Evolutionary conservation across 1,140 invertebrate genomes (phyloP).

Genomic region (Metopolophium dirhodum): DNA sequence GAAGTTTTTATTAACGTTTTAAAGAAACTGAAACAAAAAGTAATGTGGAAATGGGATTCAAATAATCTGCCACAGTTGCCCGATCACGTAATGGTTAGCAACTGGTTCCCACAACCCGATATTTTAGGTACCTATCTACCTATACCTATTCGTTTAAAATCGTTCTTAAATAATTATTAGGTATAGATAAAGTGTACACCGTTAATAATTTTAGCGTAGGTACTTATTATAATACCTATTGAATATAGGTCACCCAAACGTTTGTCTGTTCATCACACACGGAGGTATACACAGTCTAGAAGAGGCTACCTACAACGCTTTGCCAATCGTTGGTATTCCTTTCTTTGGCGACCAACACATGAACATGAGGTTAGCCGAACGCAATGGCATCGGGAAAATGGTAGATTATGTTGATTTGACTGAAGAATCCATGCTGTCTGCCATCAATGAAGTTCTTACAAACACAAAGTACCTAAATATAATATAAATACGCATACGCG

Average conservation of each 20-base stretch:
- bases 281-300: constrained; percentile 65
- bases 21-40: constrained; percentile 23
- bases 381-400: constrained; percentile 62
- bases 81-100: constrained; percentile 28
- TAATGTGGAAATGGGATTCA: constrained; percentile 57
- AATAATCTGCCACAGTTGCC: constrained; percentile 7
- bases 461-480: constrained; percentile 17
- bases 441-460: constrained; percentile 21
- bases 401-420: constrained; percentile 3
- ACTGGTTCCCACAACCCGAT: constrained; percentile 54
- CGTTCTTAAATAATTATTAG: neutral
- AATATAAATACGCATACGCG: neutral
- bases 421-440: constrained; percentile 13
- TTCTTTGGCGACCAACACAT: constrained; percentile 71
- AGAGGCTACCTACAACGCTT: constrained; percentile 65
- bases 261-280: constrained; percentile 68
- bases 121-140: constrained; percentile 32
- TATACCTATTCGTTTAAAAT: neutral
- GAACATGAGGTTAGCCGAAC: constrained; percentile 63
- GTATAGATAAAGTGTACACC: neutral
- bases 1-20: constrained; percentile 53
- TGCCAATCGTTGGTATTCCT: constrained; percentile 68
- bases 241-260: constrained; percentile 61
- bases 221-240: neutral
- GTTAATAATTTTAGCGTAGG: neutral